A percentile compares a stretch with the other conserved stretches of the same genome.
phyloP scores from a whole-genome alignment of 1,140 invertebrate genomes.

The Saxidomus purpurata region DNA sequence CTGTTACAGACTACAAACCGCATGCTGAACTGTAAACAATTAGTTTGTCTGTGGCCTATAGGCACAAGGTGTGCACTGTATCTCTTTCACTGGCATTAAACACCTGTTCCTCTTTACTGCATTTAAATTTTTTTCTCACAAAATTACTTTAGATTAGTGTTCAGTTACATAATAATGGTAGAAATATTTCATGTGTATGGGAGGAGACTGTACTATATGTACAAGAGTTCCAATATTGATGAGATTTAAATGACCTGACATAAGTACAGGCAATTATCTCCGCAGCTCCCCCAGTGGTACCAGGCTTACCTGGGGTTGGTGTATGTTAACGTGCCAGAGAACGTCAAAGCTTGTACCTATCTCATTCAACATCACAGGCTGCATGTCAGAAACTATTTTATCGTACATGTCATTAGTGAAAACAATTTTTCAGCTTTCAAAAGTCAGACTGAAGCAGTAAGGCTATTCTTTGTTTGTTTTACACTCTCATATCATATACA shows the following conservation, averaged over 20 bases:
- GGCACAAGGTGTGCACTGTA: background rate
- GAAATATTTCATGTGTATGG: conserved; percentile 23
- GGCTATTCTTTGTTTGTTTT: background rate
- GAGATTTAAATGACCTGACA: conserved; percentile 50
- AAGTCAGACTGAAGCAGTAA: background rate
- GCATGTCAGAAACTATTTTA: conserved; percentile 37
- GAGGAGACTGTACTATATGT: background rate
- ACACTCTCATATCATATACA: too few species aligned
- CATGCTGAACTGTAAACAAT: background rate
- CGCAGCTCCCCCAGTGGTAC: background rate
- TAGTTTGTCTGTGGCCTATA: background rate
- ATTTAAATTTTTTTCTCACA: conserved; percentile 13
- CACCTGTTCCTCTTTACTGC: background rate
- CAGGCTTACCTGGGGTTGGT: background rate
- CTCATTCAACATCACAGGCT: background rate
- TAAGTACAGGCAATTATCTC: conserved; percentile 28
- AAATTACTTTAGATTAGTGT: conserved; percentile 8
- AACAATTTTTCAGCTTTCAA: conserved; percentile 38
- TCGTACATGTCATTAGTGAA: conserved; percentile 34
- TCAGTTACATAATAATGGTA: conserved; percentile 28
- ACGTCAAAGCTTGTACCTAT: conserved; percentile 17
- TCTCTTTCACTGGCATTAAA: background rate
- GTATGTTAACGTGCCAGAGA: conserved; percentile 5
- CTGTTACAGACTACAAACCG: too few species aligned
- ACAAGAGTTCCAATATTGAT: conserved; percentile 28